These are phyloP conservation scores for Sternarchorhynchus goeldii DNA, from an alignment of 2,797 vertebrate genomes.

Conservation along the genomic window DNA sequence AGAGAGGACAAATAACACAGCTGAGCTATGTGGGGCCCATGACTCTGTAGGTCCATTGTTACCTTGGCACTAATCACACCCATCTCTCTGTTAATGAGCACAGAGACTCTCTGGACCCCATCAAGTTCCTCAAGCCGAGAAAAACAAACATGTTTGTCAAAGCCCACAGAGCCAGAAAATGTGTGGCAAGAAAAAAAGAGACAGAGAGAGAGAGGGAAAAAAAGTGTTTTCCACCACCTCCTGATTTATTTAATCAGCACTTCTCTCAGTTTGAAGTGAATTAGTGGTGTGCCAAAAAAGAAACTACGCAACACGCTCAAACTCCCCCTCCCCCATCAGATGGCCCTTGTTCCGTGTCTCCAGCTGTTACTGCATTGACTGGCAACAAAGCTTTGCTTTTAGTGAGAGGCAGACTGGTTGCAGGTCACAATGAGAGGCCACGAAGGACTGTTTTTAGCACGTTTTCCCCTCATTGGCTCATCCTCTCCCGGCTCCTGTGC, in stretches of 20 bases:
- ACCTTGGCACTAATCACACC: conserved; percentile 12
- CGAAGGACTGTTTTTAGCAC: conserved; percentile 40
- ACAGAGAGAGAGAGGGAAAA: neutral
- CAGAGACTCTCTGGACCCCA: conserved; percentile 45
- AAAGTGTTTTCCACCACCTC: conserved; percentile 60
- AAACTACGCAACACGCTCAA: conserved; percentile 7
- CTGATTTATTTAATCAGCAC: conserved; percentile 67
- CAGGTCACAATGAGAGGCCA: conserved; percentile 41
- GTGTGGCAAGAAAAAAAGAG: conserved; percentile 28
- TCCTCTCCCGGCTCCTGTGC: no score
- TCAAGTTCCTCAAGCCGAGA: conserved; percentile 40
- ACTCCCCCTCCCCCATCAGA: conserved; percentile 31
- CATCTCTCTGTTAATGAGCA: conserved; percentile 52
- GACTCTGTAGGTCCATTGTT: conserved; percentile 1
- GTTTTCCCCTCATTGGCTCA: conserved; percentile 31
- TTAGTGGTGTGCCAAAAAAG: conserved; percentile 52
- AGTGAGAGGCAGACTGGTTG: conserved; percentile 46
- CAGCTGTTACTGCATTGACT: conserved; percentile 50
- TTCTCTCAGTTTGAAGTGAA: conserved; percentile 64
- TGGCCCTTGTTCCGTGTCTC: conserved; percentile 47
- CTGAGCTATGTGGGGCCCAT: no score
- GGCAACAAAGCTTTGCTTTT: conserved; percentile 43
- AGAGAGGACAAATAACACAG: neutral
- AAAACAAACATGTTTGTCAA: conserved; percentile 66
- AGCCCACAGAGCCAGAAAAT: conserved; percentile 42